Conservation (phyloP, 2,797 vertebrate species). For the Hypotaenidia philippensis region DNA sequence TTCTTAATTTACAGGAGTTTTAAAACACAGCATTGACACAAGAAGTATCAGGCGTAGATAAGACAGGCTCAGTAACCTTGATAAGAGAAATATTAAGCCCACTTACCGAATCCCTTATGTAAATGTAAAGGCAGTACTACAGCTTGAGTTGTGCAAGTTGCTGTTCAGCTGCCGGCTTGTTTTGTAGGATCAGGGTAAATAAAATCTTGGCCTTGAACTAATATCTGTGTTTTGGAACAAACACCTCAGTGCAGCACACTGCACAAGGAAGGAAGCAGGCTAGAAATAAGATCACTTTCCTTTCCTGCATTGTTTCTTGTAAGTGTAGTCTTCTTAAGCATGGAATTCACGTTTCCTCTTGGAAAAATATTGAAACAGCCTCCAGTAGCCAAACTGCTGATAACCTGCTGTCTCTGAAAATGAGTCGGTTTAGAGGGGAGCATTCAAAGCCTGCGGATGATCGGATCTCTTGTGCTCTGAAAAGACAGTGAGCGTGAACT, state of each 20-base stretch:
- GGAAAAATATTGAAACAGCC: constrained; percentile 14
- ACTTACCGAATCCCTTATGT: background rate
- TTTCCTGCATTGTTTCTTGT: constrained; percentile 54
- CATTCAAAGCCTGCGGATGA: background rate
- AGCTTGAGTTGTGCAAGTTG: background rate
- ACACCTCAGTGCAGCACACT: constrained; percentile 1
- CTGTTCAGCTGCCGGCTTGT: constrained; percentile 1
- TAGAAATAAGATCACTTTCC: constrained; percentile 63
- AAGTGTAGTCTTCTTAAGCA: constrained; percentile 16
- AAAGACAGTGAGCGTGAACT: rapidly evolving
- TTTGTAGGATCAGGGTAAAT: constrained; percentile 13
- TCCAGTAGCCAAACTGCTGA: background rate
- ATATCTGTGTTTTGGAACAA: constrained; percentile 48
- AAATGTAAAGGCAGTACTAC: background rate
- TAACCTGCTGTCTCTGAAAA: background rate
- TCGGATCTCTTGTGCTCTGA: background rate
- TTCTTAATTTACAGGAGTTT: background rate
- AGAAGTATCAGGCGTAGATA: background rate
- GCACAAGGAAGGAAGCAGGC: constrained; percentile 63
- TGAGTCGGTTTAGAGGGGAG: background rate
- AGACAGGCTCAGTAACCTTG: background rate
- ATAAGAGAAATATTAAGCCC: background rate
- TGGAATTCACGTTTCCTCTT: constrained; percentile 61
- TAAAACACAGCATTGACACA: background rate
- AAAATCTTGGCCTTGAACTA: constrained; percentile 59